Evolutionary conservation across 1,140 invertebrate genomes (phyloP), one percentile per base, ranked within the genome.

Genomic region (Nephila pilipes): DNA sequence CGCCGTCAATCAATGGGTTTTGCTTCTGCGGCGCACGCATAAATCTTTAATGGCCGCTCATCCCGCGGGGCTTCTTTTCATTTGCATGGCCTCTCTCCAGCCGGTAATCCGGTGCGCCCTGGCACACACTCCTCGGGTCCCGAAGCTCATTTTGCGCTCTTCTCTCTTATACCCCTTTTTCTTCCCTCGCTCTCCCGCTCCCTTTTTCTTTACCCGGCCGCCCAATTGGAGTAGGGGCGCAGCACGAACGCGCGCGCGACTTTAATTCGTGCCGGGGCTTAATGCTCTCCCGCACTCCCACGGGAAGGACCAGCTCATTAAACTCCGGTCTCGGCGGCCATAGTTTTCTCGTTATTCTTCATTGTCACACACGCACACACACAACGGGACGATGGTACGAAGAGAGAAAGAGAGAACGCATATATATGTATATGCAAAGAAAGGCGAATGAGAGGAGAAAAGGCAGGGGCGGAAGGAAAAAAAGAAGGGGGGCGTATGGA

Each of bases 321-420:
- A 93, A 94, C 93, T 75, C 80, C 12, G 93, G 93, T 90, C 93
- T 88, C 93, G 25, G 81, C 80, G 87, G 88, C 85, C 93, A 89
- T 88, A 93, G 69, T 93, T 93, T 90, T 91, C 93, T 93, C 93
- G 88, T 93, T 90, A 93, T 91, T 93, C 88, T 93, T 93, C 93
- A 93, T 93, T 81, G 92, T 93, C 85, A 81, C 92, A 88, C 87
- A 75, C 46, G 46, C 80, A 83, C 36, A 80, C n/a, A 36, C 32
- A 5, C 54, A 57, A 63, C 46, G 29, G 25, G 85, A 29, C 4
- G 32, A 54, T 18, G 58, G 65, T 14, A 32, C 14, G 14, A 3
- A 32, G 29, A 75, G 25, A 29, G 32, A 32, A 18, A 75, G 25
- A 29, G 32, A 12, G 54, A 16, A 29, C 25, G 54, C 54, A 38